Evolutionary conservation across 2,797 vertebrate genomes (phyloP).

Genomic region (Avahi laniger): DNA sequence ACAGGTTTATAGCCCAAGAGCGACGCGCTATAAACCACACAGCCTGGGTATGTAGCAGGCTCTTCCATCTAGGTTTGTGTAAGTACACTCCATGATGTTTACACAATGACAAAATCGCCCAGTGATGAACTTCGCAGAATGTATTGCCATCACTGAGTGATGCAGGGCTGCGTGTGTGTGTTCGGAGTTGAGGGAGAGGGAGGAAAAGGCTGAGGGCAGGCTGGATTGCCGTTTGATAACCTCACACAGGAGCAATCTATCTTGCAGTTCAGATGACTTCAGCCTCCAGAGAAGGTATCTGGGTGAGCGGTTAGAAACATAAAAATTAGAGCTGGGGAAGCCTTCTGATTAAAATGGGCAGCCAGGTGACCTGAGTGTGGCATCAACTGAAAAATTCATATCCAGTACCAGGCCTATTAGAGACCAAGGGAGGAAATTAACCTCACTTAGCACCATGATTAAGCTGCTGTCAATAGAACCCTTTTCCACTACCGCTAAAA

Average conservation of each 20-base stretch:
- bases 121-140: neutral
- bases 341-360: conserved; percentile 64
- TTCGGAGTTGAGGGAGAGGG: neutral
- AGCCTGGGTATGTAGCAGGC: neutral
- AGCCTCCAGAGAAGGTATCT: neutral
- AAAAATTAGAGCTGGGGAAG: conserved; percentile 3
- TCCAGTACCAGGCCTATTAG: neutral
- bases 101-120: neutral
- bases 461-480: conserved; percentile 40
- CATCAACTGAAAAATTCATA: conserved; percentile 61
- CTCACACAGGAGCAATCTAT: neutral
- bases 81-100: neutral
- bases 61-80: neutral
- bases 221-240: neutral
- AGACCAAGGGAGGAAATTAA: conserved; percentile 63
- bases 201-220: neutral
- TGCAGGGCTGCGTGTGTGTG: neutral
- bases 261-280: neutral
- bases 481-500: conserved; percentile 14
- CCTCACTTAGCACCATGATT: conserved; percentile 58
- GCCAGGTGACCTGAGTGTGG: conserved; percentile 40
- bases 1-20: neutral
- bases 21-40: too few species aligned
- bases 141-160: neutral
- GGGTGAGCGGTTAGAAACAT: conserved; percentile 48